Evolutionary conservation across 2,797 vertebrate genomes (phyloP), one percentile per base, ranked within the genome.

Genomic region (Sternarchorhynchus goeldii): DNA sequence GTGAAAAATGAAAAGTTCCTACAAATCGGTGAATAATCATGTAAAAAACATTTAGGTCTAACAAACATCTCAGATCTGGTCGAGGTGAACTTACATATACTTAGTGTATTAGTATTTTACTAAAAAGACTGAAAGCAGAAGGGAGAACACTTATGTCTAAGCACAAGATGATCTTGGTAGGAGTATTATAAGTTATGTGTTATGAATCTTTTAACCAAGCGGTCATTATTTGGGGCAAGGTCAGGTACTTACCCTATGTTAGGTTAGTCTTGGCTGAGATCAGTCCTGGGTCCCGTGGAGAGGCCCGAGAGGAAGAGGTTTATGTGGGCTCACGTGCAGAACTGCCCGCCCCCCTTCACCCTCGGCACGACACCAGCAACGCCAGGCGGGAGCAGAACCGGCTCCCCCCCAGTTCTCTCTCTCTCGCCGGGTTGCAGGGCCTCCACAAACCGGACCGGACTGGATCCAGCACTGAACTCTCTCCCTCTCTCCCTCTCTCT

Each of bases 211-310:
- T 36, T 10, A 71, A 18, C 53, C 32, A 57, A 77, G 83, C 86
- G 88, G 84, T 86, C 79, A 79, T 88, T 87, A 81, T 87, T 84
- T 87, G 90, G 85, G 76, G 92, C 91, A 86, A 63, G 89, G 78
- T 88, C 88, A 89, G 83, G 91, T 94, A 94, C 93, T 94, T 94
- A 94, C 93, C 93, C 92, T 92, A 84, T 84, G 90, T 91, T 80
- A 76, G 83, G 87, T 88, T 90, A 91, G 86, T 85, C 89, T 88
- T 86, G 91, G 90, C 93, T 93, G 91, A 89, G 89, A 91, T 91
- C 92, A 91, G 92, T 93, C 92, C 92, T 91, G 90, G 92, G 91
- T 92, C 90, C 86, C 86, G 88, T 89, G 89, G 91, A 90, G 91
- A 91, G 90, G 89, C 92, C 90, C 71, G 89, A 91, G 88, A 87